Evolutionary conservation across 2,888 invertebrate genomes (phyloP).

Genomic region (Philhelius pedissequus): DNA sequence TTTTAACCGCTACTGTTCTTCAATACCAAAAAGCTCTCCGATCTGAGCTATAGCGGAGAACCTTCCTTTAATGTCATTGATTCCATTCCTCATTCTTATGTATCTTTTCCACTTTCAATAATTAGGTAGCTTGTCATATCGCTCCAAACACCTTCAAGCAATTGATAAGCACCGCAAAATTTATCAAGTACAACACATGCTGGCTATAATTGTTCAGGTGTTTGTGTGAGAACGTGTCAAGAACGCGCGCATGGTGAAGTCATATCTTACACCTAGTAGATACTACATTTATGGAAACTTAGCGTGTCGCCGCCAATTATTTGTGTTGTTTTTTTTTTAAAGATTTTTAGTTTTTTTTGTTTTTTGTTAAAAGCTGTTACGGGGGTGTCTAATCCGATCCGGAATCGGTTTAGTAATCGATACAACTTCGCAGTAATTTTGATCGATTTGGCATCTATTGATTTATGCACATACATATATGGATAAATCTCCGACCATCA

Average conservation of each 20-base stretch:
- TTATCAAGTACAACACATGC: slow-evolving; percentile 37
- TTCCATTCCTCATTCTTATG: not conserved
- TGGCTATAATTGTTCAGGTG: slow-evolving; percentile 49
- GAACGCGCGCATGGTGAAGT: slow-evolving; percentile 54
- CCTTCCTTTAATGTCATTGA: slow-evolving; percentile 26
- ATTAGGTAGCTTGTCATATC: slow-evolving; percentile 28
- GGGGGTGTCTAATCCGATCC: slow-evolving; percentile 7
- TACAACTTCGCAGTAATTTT: not conserved
- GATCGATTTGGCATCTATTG: not conserved
- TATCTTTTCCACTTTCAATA: not conserved
- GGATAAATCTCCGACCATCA: slow-evolving; percentile 57
- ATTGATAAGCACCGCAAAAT: slow-evolving; percentile 56
- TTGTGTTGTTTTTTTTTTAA: not conserved
- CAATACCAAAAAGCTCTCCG: not conserved
- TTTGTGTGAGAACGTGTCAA: slow-evolving; percentile 58
- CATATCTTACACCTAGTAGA: slow-evolving; percentile 7
- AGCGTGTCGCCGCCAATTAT: slow-evolving; percentile 22
- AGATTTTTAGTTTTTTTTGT: too few species aligned
- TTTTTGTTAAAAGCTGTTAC: not conserved
- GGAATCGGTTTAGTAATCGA: slow-evolving; percentile 12
- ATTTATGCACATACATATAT: too few species aligned
- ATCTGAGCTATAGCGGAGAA: not conserved
- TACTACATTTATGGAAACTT: slow-evolving; percentile 13
- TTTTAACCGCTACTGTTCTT: not conserved
- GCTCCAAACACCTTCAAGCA: slow-evolving; percentile 42